Percentiles rank a stretch among this genome's conserved stretches.
Conservation (phyloP, 2,888 invertebrate genomes). For the Hirtodrosophila histrioides region DNA sequence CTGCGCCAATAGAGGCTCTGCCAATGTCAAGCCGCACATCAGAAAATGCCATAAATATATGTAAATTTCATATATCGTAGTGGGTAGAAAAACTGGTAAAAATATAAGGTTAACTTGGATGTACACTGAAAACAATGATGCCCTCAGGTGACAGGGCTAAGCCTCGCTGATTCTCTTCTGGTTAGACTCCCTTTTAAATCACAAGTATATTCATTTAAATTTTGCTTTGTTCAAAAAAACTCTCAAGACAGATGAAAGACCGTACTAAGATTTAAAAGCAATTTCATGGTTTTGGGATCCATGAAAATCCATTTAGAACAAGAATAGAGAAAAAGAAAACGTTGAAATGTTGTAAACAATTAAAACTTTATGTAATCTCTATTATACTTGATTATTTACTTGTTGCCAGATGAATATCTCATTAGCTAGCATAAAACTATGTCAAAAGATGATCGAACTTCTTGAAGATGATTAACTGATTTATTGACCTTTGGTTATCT, state of each 20-base stretch:
- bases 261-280: no score
- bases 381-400: constrained; percentile 23
- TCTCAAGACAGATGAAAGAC: no score
- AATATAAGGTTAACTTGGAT: neutral
- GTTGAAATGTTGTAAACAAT: neutral
- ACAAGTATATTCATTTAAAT: no score
- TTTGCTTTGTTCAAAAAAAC: no score
- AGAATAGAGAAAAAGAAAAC: neutral
- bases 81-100: neutral
- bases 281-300: no score
- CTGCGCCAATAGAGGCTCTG: neutral
- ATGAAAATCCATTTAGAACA: no score
- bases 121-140: constrained; percentile 2
- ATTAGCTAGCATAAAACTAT: neutral
- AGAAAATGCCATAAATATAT: constrained; percentile 48
- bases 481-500: no score
- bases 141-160: no score
- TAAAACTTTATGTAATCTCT: neutral
- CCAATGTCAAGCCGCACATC: constrained; percentile 59
- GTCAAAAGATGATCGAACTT: neutral
- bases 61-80: constrained; percentile 40
- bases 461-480: no score
- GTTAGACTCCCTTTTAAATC: no score
- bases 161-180: no score
- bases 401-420: constrained; percentile 20